These are phyloP conservation scores for Triplophysa yarkandensis DNA, from an alignment of 2,797 vertebrate genomes.

Conservation along the genomic window DNA sequence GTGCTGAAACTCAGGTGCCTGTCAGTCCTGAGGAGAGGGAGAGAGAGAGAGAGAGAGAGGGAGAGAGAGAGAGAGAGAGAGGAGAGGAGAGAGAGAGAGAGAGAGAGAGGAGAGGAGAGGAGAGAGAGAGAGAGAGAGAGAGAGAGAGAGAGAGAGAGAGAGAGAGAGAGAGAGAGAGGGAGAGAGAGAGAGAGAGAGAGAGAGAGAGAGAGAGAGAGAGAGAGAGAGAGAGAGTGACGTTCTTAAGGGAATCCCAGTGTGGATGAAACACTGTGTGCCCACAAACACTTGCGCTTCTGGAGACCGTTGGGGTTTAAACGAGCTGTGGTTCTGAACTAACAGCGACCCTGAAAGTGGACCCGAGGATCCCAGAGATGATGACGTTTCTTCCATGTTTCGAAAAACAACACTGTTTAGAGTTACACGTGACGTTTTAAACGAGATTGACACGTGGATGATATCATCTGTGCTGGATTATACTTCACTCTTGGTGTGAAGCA, in stretches of 20 bases:
- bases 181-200: conserved; percentile 24
- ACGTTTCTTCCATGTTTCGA: neutral
- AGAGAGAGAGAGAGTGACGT: conserved; percentile 58
- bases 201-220: conserved; percentile 8
- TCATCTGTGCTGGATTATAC: neutral
- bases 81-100: conserved; percentile 17
- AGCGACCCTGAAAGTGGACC: conserved; percentile 64
- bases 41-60: conserved; percentile 23
- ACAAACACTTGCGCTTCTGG: conserved; percentile 32
- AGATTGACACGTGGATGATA: neutral
- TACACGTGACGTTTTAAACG: neutral
- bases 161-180: conserved; percentile 20
- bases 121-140: conserved; percentile 47
- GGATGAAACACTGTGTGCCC: conserved; percentile 20
- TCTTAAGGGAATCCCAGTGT: conserved; percentile 55
- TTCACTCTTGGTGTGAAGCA: neutral
- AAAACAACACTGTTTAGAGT: conserved; percentile 3
- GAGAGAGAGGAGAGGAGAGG: too few species aligned
- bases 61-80: conserved; percentile 47
- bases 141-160: conserved; percentile 47
- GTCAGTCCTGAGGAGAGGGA: conserved; percentile 41
- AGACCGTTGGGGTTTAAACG: conserved; percentile 43
- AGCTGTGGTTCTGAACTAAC: conserved; percentile 78
- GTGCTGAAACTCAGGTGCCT: conserved; percentile 54
- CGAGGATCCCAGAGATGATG: neutral